phyloP scores from a whole-genome alignment of 1,140 invertebrate species.

The Melipona quadrifasciata region DNA sequence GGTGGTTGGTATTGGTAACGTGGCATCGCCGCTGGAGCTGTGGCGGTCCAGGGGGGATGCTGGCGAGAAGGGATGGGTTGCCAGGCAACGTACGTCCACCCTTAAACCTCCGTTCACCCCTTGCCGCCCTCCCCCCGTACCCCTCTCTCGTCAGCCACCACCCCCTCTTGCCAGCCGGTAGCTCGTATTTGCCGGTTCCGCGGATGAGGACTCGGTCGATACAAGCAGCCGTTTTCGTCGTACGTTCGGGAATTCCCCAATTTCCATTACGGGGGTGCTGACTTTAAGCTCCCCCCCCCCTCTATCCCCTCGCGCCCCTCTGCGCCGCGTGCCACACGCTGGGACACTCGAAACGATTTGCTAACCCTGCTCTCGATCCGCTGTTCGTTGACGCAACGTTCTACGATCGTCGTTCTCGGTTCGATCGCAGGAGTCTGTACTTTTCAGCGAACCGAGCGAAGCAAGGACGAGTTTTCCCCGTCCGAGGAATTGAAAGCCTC shows the following conservation, averaged over 20 bases:
- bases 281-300: constrained; percentile 65
- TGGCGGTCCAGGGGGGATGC: constrained; percentile 70
- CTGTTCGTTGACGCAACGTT: background rate
- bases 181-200: constrained; percentile 43
- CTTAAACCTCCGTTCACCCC: constrained; percentile 77
- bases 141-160: constrained; percentile 17
- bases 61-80: constrained; percentile 73
- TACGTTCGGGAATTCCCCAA: constrained; percentile 79
- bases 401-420: background rate
- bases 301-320: background rate
- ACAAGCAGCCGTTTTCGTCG: constrained; percentile 75
- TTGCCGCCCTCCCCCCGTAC: constrained; percentile 39
- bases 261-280: constrained; percentile 73
- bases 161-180: constrained; percentile 46
- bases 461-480: background rate
- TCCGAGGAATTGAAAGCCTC: background rate
- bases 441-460: background rate
- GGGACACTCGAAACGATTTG: constrained; percentile 57
- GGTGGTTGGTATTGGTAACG: constrained; percentile 47
- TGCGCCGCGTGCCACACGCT: background rate
- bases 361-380: constrained; percentile 25
- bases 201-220: constrained; percentile 73
- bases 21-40: constrained; percentile 42
- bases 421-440: background rate
- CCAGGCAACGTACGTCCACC: constrained; percentile 81